Evolutionary conservation across 2,888 invertebrate species (phyloP), one percentile per base, ranked within the genome.

Genomic region (Furcula furcula): DNA sequence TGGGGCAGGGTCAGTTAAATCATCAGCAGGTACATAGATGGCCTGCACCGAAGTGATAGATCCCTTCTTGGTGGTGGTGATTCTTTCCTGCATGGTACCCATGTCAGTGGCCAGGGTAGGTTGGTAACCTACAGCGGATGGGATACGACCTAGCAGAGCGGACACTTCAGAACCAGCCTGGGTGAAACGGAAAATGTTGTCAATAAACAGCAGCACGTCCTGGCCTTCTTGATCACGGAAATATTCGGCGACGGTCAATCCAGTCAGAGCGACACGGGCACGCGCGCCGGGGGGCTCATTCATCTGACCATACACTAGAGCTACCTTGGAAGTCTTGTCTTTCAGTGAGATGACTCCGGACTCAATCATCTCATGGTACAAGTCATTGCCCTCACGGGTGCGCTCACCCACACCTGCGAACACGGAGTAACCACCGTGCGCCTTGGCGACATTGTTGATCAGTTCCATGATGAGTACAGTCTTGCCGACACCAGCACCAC

Each of bases 51-150:
- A 97, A 38, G 97, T 98, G 71, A 98, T 97, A 57, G 97, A 97
- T 52, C 97, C 97, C 82, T 96, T 96, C 86, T 93, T 95, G 55
- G 97, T 97, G 57, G 97, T 97, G 48, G 97, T 97, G 83, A 97
- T 97, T 75, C 97, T 92, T 83, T 98, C 97, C 92, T 98, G 97
- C 97, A 98, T 97, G 70, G 94, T 93, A 93, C 97, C 97, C 97
- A 97, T 97, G 91, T 97, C 97, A 73, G 97, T 97, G 66, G 97
- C 97, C 76, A 97, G 84, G n/a, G 97, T 98, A 30, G 97, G 97
- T 76, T 98, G 97, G 83, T 98, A 97, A 76, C 97, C 97, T 68
- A 98, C 97, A 75, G 97, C 97, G 38, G 95, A 95, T 53, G 97
- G 97, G 72, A 98, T 98, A 92, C 97, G 96, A 79, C 97, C 97